Base-by-base conservation (phyloP, 30 jellyfish, hydroid and myxozoan genomes). In the Aurelia coerulea region DNA sequence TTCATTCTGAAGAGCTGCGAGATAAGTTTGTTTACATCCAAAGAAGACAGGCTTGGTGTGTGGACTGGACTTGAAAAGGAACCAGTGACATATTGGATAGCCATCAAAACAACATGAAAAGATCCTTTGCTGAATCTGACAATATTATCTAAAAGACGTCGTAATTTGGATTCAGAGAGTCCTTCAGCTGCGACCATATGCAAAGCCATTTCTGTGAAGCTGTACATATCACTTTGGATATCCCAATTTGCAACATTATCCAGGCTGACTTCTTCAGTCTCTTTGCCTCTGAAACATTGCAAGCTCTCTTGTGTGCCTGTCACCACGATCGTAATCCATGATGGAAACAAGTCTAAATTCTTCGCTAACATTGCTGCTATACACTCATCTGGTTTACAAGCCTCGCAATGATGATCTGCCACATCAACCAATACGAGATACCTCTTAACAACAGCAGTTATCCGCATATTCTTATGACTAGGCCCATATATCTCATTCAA, bases 191-290 rank as follows among this genome's bases (percentile, higher is more conserved):
- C 34, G 9, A 81, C 19, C 15, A 69, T 68, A 14, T 69, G 83
- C 1, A 81, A 76, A 63, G 50, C 84, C 79, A 69, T 33, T 60
- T 87, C 96, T 10, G 90, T 59, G 68, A 56, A 87, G 67, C 80
- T 53, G 42, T 77, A 77, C 29, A 87, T n/a, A 51, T 87, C 96
- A 42, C 88, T 76, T 62, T 87, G 96, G 52, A 87, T 54, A 49
- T 87, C 96, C 96, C 96, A 87, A 68, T 77, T 76, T 8, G 88
- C 80, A 15, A 87, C 84, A 19, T 87, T 77, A 51, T 87, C 96
- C 3, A 87, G 59, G 42, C 59, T 34, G 3, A 87, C 73, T 60
- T 76, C 90, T 14, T 76, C 73, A 8, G 14, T 32, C 6, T 60
- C 78, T 12, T 17, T 39, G 51, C 32, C 79, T 11, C 63, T 53